phyloP scores from a whole-genome alignment of 2,113 vertebrate genomes.

The Otolemur garnettii region DNA sequence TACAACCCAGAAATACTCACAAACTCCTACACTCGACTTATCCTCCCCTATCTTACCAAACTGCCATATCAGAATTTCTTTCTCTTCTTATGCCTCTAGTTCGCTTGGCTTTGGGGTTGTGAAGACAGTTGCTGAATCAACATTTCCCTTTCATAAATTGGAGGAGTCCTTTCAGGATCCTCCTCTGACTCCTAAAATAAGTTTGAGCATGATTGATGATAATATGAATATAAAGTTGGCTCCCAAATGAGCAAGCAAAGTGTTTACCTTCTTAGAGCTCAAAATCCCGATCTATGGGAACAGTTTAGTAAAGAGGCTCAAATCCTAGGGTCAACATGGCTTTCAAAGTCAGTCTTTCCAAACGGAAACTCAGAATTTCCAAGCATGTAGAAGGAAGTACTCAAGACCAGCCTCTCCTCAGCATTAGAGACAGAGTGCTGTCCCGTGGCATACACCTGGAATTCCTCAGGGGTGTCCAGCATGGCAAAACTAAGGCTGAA shows the following conservation, averaged over 20 bases:
- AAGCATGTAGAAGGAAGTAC: background rate
- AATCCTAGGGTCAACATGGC: background rate
- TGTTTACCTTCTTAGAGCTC: background rate
- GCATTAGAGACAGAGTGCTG: fast-evolving
- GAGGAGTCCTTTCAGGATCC: background rate
- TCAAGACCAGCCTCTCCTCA: fast-evolving
- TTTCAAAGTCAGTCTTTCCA: background rate
- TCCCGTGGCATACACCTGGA: fast-evolving
- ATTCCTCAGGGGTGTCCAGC: fast-evolving
- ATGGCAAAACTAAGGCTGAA: background rate
- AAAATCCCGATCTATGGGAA: background rate
- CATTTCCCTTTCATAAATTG: background rate
- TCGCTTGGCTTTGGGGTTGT: background rate
- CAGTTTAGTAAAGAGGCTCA: background rate
- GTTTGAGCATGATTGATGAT: background rate
- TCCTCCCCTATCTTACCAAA: background rate
- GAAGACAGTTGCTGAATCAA: background rate
- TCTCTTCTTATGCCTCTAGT: background rate
- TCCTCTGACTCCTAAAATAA: background rate
- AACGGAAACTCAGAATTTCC: background rate
- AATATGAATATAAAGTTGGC: background rate
- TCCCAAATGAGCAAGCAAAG: background rate
- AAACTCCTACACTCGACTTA: background rate
- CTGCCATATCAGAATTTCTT: constrained; percentile 63
- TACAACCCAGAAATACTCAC: background rate